These are phyloP conservation scores for Desoria tigrina DNA, from an alignment of 2,888 invertebrate genomes.

Conservation along the genomic window DNA sequence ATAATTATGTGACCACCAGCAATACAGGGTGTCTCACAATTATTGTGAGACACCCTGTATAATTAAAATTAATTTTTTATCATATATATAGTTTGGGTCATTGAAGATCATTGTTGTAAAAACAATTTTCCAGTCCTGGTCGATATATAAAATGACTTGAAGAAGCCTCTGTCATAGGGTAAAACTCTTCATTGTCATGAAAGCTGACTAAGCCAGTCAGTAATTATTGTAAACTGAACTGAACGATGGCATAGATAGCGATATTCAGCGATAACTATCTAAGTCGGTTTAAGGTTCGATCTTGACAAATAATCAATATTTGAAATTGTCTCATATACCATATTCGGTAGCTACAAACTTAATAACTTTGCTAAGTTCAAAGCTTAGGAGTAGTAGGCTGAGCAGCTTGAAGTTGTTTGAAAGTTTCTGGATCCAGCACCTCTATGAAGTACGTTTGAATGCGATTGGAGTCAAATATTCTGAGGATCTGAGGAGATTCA, in stretches of 20 bases:
- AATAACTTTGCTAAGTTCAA: neutral
- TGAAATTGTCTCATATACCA: constrained; percentile 3
- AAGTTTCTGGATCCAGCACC: constrained; percentile 53
- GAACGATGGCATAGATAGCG: neutral
- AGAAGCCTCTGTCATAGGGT: neutral
- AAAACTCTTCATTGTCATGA: too few relatives aligned
- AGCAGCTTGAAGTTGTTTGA: constrained; percentile 50
- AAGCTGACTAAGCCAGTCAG: neutral
- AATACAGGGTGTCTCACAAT: too few relatives aligned
- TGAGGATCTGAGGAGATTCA: constrained; percentile 50
- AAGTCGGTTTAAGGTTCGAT: constrained; percentile 32
- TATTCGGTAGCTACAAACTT: neutral
- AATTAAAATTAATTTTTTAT: too few relatives aligned
- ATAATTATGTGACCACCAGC: too few relatives aligned
- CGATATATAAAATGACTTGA: neutral
- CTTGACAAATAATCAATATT: constrained; percentile 46
- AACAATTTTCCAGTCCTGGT: neutral
- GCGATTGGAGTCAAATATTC: constrained; percentile 52
- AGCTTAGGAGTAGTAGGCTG: constrained; percentile 47
- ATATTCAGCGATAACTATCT: constrained; percentile 14
- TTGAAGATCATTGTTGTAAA: neutral
- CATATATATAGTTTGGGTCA: too few relatives aligned
- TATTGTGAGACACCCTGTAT: too few relatives aligned
- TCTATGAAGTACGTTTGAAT: constrained; percentile 53
- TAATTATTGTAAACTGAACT: neutral